These are phyloP conservation scores for Notodonta dromedarius DNA, from an alignment of 2,888 invertebrate species.

Conservation along the genomic window DNA sequence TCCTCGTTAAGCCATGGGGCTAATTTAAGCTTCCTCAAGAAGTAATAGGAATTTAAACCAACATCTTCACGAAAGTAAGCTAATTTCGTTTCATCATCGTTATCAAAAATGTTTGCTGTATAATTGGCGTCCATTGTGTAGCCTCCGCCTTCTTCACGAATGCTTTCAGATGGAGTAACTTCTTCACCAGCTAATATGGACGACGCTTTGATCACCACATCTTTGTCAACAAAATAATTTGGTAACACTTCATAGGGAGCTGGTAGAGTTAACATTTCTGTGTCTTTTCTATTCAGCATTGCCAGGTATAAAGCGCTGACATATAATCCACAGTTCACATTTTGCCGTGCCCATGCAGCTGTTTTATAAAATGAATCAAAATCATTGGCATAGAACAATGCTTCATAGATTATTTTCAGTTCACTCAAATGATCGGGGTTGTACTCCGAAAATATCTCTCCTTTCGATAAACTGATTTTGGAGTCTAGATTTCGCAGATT, in stretches of 20 bases:
- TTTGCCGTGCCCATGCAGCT: conserved; percentile 84
- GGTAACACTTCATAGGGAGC: conserved; percentile 88
- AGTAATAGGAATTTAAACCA: conserved; percentile 87
- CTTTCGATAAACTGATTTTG: conserved; percentile 62
- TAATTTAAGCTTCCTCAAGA: conserved; percentile 79
- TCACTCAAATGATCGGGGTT: conserved; percentile 61
- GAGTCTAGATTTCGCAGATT: conserved; percentile 55
- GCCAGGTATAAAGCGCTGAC: conserved; percentile 85
- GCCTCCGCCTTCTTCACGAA: conserved; percentile 67
- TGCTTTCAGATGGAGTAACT: conserved; percentile 49
- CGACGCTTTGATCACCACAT: conserved; percentile 80
- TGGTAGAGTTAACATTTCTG: conserved; percentile 84
- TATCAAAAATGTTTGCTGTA: conserved; percentile 65
- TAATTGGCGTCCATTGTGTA: conserved; percentile 72
- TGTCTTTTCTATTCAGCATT: conserved; percentile 83
- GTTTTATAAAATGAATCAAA: conserved; percentile 84
- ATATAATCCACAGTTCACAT: conserved; percentile 86
- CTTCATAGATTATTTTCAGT: conserved; percentile 67
- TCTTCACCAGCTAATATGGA: conserved; percentile 57
- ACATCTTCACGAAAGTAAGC: conserved; percentile 90
- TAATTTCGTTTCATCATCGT: conserved; percentile 82
- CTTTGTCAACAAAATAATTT: conserved; percentile 86
- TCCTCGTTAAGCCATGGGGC: conserved; percentile 83
- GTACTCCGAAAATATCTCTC: conserved; percentile 71
- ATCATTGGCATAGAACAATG: conserved; percentile 83